These are phyloP conservation scores for Brachionichthys hirsutus DNA, from an alignment of 2,113 vertebrate genomes.

Conservation along the genomic window DNA sequence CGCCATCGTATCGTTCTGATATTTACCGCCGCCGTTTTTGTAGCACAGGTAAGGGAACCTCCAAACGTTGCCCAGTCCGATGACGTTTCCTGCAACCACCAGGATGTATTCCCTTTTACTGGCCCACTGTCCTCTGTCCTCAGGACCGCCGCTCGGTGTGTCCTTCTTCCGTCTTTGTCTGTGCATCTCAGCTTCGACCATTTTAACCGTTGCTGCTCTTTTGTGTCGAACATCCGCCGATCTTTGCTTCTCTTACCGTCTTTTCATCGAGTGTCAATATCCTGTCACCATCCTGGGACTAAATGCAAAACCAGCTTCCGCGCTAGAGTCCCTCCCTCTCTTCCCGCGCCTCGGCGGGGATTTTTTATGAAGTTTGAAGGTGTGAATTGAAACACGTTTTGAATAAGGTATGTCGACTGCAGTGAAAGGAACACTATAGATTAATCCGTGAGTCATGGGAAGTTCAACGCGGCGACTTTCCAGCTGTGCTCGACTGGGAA, in stretches of 20 bases:
- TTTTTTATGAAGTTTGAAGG: no score
- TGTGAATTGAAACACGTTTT: no score
- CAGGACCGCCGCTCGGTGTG: neutral
- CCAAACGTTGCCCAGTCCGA: slow-evolving; percentile 39
- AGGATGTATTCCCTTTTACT: slow-evolving; percentile 34
- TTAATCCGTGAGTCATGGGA: slow-evolving; percentile 16
- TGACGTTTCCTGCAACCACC: slow-evolving; percentile 32
- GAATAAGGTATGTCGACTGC: no score
- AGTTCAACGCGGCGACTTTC: slow-evolving; percentile 5
- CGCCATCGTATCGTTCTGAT: neutral
- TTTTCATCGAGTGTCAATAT: no score
- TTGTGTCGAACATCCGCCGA: no score
- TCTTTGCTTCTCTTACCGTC: no score
- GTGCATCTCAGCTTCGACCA: neutral
- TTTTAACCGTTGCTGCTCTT: neutral
- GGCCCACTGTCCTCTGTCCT: slow-evolving; percentile 34
- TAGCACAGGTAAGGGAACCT: slow-evolving; percentile 43
- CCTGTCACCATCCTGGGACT: no score
- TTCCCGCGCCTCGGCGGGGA: no score
- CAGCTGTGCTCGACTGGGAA: slow-evolving; percentile 18
- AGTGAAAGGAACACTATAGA: neutral
- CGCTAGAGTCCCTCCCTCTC: no score
- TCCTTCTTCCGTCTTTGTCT: neutral
- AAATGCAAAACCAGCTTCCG: no score
- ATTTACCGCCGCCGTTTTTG: slow-evolving; percentile 39